These are phyloP conservation scores for Halcyon chelicuti DNA, from an alignment of 2,797 vertebrate species.

Conservation along the genomic window DNA sequence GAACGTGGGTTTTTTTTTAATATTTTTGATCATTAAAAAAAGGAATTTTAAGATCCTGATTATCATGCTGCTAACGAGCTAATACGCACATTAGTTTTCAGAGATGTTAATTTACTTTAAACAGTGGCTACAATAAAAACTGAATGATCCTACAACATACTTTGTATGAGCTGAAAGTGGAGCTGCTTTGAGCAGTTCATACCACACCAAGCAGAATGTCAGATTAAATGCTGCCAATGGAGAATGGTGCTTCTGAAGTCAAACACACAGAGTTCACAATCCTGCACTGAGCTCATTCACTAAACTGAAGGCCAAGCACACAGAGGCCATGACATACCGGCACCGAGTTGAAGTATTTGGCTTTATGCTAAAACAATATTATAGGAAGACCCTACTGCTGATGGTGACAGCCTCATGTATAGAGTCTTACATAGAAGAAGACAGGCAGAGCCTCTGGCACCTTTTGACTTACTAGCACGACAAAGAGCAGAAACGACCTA, in stretches of 20 bases:
- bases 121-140: neutral
- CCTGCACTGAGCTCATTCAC: neutral
- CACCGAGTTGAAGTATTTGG: neutral
- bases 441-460: neutral
- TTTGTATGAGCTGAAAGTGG: neutral
- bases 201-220: neutral
- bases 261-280: neutral
- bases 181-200: neutral
- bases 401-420: neutral
- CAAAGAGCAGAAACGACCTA: neutral
- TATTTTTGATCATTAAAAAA: neutral
- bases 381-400: neutral
- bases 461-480: neutral
- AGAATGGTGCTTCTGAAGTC: neutral
- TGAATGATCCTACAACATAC: accelerated
- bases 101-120: neutral
- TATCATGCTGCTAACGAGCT: neutral
- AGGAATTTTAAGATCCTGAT: neutral
- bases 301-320: neutral
- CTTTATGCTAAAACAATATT: neutral
- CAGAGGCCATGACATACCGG: neutral
- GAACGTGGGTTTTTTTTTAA: neutral
- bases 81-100: neutral
- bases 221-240: neutral
- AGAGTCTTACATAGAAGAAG: neutral